Evolutionary conservation across 53 echinoderm and acorn worm species (phyloP), one percentile per base, ranked within the genome.

Genomic region (Pentamera pediparva): DNA sequence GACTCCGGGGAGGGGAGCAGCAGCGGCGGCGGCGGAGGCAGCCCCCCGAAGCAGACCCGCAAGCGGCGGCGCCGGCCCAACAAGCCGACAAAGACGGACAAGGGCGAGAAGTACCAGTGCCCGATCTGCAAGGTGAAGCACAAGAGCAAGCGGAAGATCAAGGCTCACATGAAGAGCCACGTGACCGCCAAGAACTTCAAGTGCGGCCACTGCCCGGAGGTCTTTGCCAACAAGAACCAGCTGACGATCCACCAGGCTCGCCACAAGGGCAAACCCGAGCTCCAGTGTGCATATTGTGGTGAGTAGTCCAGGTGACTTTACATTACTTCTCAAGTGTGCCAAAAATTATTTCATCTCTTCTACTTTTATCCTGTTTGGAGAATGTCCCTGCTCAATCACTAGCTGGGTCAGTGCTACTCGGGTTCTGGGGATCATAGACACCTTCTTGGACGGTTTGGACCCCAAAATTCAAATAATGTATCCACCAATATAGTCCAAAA

Each of bases 181-280:
- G 37, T 35, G 24, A 51, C 31, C 34, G 35, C 37, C 11, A 72
- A 54, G 54, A 72, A 52, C 21, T 72, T 72, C 17, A 72, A 72
- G 54, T 72, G 73, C 54, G 54, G 54, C 32, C 36, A 51, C 19
- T 72, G 73, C 28, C 33, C 51, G 20, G 73, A 72, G 33, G 73
- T 54, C 5, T 72, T 72, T 55, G 32, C 34, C 20, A 72, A 72
- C 54, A 72, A 72, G 73, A 72, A 72, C 38, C 73, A 72, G 54
- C 35, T 72, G 38, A 72, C 73, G 22, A 72, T 72, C 27, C 73
- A 72, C n/a, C 52, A 53, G 19, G 73, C 52, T 29, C 52, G 73
- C 52, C 73, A 72, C 55, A 72, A 72, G 36, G 73, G 73, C 5
- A 72, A 72, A 72, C 73, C 73, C 1, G 73, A 72, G 26, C 73